Evolutionary conservation across 1,140 invertebrate species (phyloP), one percentile per base, ranked within the genome.

Genomic region (Eriosoma lanigerum): DNA sequence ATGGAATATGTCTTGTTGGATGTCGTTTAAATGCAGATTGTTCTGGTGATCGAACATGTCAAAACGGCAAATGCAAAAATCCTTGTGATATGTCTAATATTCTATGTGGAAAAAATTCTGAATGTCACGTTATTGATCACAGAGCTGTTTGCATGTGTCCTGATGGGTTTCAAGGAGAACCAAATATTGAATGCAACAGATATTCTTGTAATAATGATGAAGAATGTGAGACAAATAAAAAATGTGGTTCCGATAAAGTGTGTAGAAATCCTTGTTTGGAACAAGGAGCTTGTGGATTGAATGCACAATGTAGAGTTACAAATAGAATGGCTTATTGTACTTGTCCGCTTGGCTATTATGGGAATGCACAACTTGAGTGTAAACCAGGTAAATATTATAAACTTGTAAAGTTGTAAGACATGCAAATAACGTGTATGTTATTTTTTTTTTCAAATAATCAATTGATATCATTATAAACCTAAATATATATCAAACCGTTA

Each of bases 211-310:
- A 89, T 54, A 86, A 87, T 32, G 91, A 96, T 84, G 86, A 89
- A 1, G 94, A 96, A 82, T 97, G 95, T 85, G 91, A 91, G 64
- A 83, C 87, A 1, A 92, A 91, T 83, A 94, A 96, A 85, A 88
- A 88, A 81, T 96, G 94, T 84, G 89, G 89, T 84, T 85, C 87
- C 5, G 90, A 91, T 80, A 89, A 91, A 15, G 90, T 90, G 72
- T 97, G 95, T 84, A 91, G 90, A 68, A 95, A 96, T 87, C 93
- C 94, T 4, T 97, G 95, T 84, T 83, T 92, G 29, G 90, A 92
- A 83, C 87, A 89, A 62, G 90, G 89, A 15, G 89, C 90, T 3
- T 97, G 95, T 84, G 95, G 94, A 13, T 85, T 89, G 17, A 96
- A 96, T 86, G 94, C 94, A 0, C 92, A 95, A 82, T 97, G 95